phyloP scores from a whole-genome alignment of 2,113 vertebrate species.

The Mesitornis unicolor region DNA sequence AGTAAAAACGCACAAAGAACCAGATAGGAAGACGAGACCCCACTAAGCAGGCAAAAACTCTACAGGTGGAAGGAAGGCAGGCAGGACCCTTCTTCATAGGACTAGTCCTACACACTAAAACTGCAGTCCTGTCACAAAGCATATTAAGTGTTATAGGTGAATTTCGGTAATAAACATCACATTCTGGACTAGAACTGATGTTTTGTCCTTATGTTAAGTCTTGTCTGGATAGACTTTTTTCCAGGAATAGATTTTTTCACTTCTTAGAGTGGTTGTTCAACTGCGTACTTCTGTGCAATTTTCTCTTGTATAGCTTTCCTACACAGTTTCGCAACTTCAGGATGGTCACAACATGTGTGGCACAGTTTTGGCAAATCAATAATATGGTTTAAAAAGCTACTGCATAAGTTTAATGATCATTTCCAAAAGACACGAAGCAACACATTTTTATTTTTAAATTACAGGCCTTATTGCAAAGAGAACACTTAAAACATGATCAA shows the following conservation, averaged over 20 bases:
- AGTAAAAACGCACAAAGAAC: background rate
- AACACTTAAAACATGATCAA: background rate
- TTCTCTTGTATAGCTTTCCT: background rate
- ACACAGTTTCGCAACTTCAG: background rate
- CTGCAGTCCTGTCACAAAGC: background rate
- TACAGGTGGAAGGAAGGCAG: background rate
- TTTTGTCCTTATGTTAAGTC: background rate
- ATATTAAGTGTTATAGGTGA: background rate
- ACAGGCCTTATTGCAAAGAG: background rate
- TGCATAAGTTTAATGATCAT: background rate
- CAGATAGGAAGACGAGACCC: background rate
- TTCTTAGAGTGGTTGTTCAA: background rate
- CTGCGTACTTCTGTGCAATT: background rate
- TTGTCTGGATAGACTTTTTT: background rate
- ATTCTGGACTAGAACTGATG: background rate
- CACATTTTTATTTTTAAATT: background rate
- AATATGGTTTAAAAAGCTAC: background rate
- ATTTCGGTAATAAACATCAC: background rate
- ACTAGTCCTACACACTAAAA: background rate
- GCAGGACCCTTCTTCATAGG: background rate
- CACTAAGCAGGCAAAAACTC: background rate
- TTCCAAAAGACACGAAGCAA: background rate
- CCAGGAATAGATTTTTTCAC: background rate
- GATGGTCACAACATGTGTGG: background rate
- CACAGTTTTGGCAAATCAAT: background rate